Conservation (phyloP, 2,888 invertebrate species). For the Cheilosia impressa region DNA sequence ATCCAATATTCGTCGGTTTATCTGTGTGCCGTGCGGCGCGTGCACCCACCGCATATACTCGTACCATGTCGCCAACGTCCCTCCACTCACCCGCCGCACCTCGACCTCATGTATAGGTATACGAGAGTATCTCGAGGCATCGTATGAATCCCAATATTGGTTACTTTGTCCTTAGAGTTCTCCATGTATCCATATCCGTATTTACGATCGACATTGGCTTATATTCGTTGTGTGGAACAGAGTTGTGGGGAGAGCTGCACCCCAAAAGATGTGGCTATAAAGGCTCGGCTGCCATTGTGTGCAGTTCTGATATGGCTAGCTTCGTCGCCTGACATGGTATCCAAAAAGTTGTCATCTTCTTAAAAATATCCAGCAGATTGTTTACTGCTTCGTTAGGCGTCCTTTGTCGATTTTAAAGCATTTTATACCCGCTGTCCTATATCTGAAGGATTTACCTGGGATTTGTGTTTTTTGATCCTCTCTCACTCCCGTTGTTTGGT, state of each 20-base stretch:
- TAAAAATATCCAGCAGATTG: slow-evolving; percentile 65
- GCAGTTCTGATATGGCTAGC: slow-evolving; percentile 43
- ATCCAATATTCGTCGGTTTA: slow-evolving; percentile 61
- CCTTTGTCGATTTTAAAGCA: slow-evolving; percentile 68
- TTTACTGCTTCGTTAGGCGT: slow-evolving; percentile 70
- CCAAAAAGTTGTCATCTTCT: slow-evolving; percentile 57
- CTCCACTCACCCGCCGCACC: slow-evolving; percentile 28
- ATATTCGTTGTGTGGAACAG: slow-evolving; percentile 6
- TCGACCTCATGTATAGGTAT: slow-evolving; percentile 33
- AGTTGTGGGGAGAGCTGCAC: not conserved
- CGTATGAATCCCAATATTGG: slow-evolving; percentile 56
- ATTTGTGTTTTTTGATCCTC: slow-evolving; percentile 59
- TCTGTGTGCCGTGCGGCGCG: slow-evolving; percentile 34
- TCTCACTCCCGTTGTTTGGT: slow-evolving; percentile 15
- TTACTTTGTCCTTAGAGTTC: slow-evolving; percentile 46
- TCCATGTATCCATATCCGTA: slow-evolving; percentile 44
- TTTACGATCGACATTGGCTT: slow-evolving; percentile 72
- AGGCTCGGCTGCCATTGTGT: slow-evolving; percentile 45
- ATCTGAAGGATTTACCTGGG: slow-evolving; percentile 42
- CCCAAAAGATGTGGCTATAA: slow-evolving; percentile 35
- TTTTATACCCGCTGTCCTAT: slow-evolving; percentile 22
- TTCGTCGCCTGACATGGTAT: slow-evolving; percentile 59
- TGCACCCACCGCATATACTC: slow-evolving; percentile 4
- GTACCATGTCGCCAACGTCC: slow-evolving; percentile 24
- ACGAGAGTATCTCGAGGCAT: slow-evolving; percentile 16